phyloP scores from a whole-genome alignment of 2,113 vertebrate genomes.

The Laterallus jamaicensis region DNA sequence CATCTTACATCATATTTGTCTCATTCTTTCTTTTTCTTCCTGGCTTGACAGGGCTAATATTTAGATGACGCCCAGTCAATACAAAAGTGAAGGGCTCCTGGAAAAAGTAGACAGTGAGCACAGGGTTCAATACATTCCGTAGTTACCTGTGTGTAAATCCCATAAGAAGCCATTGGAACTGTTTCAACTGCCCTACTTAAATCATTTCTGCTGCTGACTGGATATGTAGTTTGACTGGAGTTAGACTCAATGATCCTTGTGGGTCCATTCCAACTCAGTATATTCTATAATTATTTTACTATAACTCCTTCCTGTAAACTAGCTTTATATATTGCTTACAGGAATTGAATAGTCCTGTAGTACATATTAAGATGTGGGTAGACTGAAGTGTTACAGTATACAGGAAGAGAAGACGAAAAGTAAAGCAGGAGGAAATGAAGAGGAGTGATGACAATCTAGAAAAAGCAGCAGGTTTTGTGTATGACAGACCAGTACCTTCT shows the following conservation, averaged over 20 bases:
- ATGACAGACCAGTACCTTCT: background rate
- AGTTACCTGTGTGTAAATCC: background rate
- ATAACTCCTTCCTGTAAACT: background rate
- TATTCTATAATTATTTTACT: background rate
- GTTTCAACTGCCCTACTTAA: background rate
- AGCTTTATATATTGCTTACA: background rate
- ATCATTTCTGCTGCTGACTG: background rate
- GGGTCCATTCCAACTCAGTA: too few relatives aligned
- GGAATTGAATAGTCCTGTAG: background rate
- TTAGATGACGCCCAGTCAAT: constrained; percentile 2
- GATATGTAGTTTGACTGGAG: background rate
- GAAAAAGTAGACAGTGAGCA: background rate
- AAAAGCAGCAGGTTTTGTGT: background rate
- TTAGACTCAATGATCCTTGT: too few relatives aligned
- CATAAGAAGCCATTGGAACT: background rate
- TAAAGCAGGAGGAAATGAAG: background rate
- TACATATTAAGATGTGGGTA: background rate
- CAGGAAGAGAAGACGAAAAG: background rate
- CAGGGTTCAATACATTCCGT: background rate
- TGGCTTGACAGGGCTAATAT: background rate
- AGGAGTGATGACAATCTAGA: background rate
- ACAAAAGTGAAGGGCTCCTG: background rate
- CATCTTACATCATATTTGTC: constrained; percentile 44
- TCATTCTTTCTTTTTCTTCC: constrained; percentile 39
- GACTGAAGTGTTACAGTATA: background rate